phyloP scores from a whole-genome alignment of 2,888 invertebrate genomes.

The Athrips mouffetella region DNA sequence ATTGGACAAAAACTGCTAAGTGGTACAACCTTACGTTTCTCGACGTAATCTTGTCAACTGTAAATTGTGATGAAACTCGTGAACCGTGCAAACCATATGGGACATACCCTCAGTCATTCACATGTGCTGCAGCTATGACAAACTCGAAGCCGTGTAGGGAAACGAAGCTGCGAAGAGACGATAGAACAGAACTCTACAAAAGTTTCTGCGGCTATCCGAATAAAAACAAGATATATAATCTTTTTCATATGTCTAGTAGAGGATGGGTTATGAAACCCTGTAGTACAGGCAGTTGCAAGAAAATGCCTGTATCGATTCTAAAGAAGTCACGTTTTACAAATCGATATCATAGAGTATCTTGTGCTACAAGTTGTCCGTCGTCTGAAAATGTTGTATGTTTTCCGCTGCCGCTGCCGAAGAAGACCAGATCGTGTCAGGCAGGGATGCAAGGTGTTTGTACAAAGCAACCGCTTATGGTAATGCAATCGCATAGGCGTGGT shows the following conservation, averaged over 20 bases:
- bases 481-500: no score
- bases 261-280: conserved; percentile 47
- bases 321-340: background rate
- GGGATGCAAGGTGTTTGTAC: background rate
- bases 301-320: background rate
- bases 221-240: conserved; percentile 34
- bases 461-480: conserved; percentile 6
- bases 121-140: no score
- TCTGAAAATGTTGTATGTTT: no score
- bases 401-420: no score
- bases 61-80: no score
- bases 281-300: background rate
- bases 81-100: no score
- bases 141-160: no score
- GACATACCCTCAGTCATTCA: no score
- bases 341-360: no score
- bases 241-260: conserved; percentile 33
- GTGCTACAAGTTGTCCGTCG: no score
- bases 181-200: no score
- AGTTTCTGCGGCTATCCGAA: conserved; percentile 29
- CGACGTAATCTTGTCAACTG: background rate
- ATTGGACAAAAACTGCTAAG: conserved; percentile 24
- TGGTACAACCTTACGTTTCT: background rate
- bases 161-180: no score
- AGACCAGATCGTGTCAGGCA: background rate